These are phyloP conservation scores for Apaloderma vittatum DNA, from an alignment of 2,113 vertebrate genomes.

Conservation along the genomic window DNA sequence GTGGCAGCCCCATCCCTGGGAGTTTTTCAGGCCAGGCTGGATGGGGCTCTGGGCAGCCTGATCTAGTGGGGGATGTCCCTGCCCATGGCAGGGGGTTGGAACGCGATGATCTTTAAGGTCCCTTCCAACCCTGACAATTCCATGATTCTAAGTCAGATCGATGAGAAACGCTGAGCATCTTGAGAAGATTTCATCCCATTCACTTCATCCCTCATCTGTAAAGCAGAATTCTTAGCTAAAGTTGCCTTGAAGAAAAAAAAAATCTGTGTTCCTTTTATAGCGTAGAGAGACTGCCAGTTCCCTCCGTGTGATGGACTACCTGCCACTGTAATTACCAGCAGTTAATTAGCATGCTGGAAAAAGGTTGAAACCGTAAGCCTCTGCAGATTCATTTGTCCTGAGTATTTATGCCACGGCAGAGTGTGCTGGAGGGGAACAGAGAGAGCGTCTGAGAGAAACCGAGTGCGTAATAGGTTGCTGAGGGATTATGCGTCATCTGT, in stretches of 20 bases:
- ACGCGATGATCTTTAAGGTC: too few relatives aligned
- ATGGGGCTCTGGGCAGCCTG: too few relatives aligned
- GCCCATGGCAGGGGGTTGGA: too few relatives aligned
- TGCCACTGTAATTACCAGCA: background rate
- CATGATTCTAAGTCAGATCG: too few relatives aligned
- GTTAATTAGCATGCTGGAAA: background rate
- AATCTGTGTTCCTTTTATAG: background rate
- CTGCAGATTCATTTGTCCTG: background rate
- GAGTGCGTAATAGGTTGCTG: background rate
- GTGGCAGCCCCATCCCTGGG: too few relatives aligned
- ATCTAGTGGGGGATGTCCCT: too few relatives aligned
- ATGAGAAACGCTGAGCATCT: too few relatives aligned
- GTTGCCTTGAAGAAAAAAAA: background rate
- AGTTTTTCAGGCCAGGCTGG: too few relatives aligned
- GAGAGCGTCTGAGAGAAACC: background rate
- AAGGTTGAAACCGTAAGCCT: background rate
- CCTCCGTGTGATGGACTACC: background rate
- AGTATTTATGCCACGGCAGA: background rate
- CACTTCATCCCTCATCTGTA: background rate
- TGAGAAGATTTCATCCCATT: background rate
- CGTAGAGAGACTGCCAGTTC: background rate
- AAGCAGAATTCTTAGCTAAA: background rate
- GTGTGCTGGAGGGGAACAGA: background rate
- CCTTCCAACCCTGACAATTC: too few relatives aligned
- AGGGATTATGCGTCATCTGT: background rate